Evolutionary conservation across 92 coral and sea anemone species (phyloP).

Genomic region (Porites rus): DNA sequence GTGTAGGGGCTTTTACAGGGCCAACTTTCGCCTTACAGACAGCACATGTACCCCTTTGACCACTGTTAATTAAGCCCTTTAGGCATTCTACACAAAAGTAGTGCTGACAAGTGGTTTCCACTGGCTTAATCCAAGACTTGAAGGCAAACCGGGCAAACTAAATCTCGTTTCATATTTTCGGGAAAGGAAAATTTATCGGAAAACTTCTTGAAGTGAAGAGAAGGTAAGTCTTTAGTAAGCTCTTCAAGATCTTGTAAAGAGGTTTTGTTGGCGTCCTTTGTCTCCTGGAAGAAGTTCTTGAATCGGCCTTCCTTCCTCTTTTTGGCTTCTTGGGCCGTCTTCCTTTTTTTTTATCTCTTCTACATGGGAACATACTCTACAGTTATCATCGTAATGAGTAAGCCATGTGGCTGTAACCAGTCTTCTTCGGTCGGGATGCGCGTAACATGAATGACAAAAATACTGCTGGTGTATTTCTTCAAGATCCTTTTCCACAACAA

Average conservation of each 20-base stretch:
- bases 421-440: conserved; percentile 16
- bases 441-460: conserved; percentile 4
- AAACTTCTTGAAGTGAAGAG: neutral
- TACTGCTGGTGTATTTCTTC: conserved; percentile 12
- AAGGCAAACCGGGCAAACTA: neutral
- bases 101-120: conserved; percentile 14
- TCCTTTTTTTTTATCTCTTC: neutral
- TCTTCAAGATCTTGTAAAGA: neutral
- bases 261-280: too few relatives aligned
- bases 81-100: conserved; percentile 4
- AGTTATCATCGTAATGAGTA: neutral
- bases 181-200: neutral
- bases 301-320: conserved; percentile 4
- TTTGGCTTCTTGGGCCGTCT: conserved; percentile 6
- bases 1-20: neutral
- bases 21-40: neutral
- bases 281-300: neutral
- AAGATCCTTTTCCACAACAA: neutral
- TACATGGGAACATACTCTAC: neutral
- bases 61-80: neutral
- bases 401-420: conserved; percentile 2
- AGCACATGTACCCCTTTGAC: neutral
- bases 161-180: neutral
- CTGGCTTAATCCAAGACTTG: conserved; percentile 4
- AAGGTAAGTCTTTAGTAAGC: neutral